phyloP scores from a whole-genome alignment of 2,113 vertebrate species.

The Sinocyclocheilus grahami region DNA sequence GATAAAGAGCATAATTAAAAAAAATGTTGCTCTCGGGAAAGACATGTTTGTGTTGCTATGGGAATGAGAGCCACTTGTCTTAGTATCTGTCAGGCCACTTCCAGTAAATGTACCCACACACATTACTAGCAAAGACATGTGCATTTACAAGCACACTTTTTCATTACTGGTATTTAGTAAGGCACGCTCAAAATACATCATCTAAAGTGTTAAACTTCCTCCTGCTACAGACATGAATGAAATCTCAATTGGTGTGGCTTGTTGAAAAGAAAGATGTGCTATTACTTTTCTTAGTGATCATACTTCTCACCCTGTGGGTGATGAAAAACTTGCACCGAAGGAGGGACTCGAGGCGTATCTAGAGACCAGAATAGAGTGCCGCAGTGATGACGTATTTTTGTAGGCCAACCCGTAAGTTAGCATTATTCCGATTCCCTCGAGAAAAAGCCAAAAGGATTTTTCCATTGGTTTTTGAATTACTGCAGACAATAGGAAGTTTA shows the following conservation, averaged over 20 bases:
- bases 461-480: background rate
- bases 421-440: background rate
- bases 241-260: background rate
- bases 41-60: constrained; percentile 56
- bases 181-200: background rate
- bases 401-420: background rate
- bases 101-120: constrained; percentile 23
- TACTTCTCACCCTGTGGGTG: background rate
- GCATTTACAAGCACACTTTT: background rate
- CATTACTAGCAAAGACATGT: background rate
- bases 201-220: background rate
- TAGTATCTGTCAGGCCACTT: constrained; percentile 21
- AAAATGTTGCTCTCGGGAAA: constrained; percentile 51
- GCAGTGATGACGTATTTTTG: background rate
- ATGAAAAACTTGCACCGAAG: background rate
- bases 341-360: background rate
- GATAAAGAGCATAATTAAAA: constrained; percentile 49
- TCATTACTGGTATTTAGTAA: background rate
- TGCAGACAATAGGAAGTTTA: background rate
- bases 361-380: background rate
- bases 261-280: background rate
- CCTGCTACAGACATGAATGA: background rate
- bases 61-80: constrained; percentile 53
- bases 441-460: background rate
- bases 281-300: background rate